Percentiles rank a stretch among this genome's conserved stretches.
Evolutionary conservation across 1,140 invertebrate genomes (phyloP).

Genomic region (Eueides isabella): DNA sequence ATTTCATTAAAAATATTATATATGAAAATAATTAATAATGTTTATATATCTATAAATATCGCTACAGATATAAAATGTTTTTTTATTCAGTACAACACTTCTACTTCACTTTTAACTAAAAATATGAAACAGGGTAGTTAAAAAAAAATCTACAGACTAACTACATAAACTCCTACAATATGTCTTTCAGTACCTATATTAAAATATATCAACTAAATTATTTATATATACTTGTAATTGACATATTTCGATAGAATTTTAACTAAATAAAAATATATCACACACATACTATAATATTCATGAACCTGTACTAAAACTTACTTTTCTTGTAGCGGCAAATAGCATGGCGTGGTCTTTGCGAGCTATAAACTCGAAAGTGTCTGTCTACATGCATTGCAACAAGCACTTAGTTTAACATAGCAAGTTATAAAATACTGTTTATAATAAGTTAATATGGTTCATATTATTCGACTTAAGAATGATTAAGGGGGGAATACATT

Average conservation of each 20-base stretch:
- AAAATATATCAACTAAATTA: background rate
- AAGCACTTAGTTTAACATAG: background rate
- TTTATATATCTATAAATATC: no score
- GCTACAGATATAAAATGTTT: no score
- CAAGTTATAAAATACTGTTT: background rate
- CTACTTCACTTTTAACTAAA: no score
- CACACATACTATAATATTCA: no score
- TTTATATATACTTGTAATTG: background rate
- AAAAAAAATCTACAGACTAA: background rate
- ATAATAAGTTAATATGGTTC: no score
- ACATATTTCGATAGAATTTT: background rate
- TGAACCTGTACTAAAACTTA: background rate
- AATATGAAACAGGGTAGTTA: no score
- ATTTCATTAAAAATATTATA: no score
- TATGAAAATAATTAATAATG: no score
- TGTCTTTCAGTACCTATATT: background rate
- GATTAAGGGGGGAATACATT: no score
- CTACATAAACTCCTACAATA: background rate
- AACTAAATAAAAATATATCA: no score
- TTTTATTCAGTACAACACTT: no score
- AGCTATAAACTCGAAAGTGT: conserved; percentile 33
- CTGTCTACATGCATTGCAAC: conserved; percentile 43
- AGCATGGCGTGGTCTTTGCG: conserved; percentile 3
- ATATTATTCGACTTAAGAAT: no score
- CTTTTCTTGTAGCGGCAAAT: conserved; percentile 15